Conservation (phyloP, 2,888 invertebrate species). For the Ophion ventricosus region DNA sequence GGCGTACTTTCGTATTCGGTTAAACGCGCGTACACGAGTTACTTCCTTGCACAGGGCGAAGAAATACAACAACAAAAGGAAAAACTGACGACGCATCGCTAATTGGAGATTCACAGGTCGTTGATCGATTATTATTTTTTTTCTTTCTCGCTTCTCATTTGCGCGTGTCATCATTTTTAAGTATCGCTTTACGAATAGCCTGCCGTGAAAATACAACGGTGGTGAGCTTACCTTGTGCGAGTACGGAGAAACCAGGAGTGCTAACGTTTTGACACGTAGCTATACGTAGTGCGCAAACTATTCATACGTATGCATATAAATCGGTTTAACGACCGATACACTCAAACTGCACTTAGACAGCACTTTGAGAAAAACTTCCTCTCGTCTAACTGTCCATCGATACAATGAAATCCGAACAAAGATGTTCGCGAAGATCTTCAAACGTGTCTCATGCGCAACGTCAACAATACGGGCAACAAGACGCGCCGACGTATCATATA, state of each 20-base stretch:
- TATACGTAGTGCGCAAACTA: constrained; percentile 13
- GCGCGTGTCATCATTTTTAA: constrained; percentile 21
- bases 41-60: background rate
- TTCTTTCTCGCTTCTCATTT: background rate
- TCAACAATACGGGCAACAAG: constrained; percentile 49
- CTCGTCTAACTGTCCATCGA: constrained; percentile 21
- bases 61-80: too few species aligned
- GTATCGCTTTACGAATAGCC: background rate
- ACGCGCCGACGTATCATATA: constrained; percentile 60
- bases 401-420: constrained; percentile 1
- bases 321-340: constrained; percentile 9
- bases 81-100: constrained; percentile 16
- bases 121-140: constrained; percentile 5
- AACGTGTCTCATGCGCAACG: background rate
- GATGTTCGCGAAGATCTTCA: constrained; percentile 6
- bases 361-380: constrained; percentile 14
- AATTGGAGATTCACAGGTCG: constrained; percentile 2
- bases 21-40: background rate
- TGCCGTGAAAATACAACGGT: constrained; percentile 7
- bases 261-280: constrained; percentile 46
- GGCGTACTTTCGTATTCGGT: background rate
- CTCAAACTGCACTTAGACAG: constrained; percentile 34
- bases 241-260: constrained; percentile 72
- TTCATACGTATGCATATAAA: constrained; percentile 43
- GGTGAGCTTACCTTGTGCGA: constrained; percentile 74